A percentile compares a stretch with the other conserved stretches of the same genome.
These are phyloP conservation scores for Toxotes chatareus DNA, from an alignment of 2,113 vertebrate species.

Conservation along the genomic window DNA sequence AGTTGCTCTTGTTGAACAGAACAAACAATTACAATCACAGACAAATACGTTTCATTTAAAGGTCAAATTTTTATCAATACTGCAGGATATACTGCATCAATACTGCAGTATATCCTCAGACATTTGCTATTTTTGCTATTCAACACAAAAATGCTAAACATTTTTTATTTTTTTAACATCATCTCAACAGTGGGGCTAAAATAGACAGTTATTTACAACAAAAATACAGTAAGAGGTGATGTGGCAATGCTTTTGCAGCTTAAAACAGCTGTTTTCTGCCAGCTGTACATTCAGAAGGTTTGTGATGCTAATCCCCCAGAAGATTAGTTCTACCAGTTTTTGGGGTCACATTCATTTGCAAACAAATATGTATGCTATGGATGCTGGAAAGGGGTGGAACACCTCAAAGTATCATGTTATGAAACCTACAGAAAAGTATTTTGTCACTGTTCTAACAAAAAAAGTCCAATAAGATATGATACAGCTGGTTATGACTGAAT, in stretches of 20 bases:
- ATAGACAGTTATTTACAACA: neutral
- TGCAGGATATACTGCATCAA: too few species aligned
- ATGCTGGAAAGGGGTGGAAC: neutral
- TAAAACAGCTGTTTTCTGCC: neutral
- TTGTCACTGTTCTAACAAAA: neutral
- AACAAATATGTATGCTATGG: neutral
- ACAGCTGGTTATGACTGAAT: neutral
- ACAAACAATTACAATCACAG: neutral
- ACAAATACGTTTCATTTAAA: conserved; percentile 7
- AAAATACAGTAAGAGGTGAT: neutral
- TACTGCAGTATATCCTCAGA: neutral
- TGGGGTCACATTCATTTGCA: neutral
- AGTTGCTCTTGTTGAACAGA: neutral
- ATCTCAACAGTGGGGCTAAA: neutral
- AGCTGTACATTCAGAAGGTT: neutral
- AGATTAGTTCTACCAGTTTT: neutral
- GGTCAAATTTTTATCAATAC: neutral
- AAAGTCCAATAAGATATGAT: neutral
- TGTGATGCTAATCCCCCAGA: neutral
- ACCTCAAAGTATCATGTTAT: neutral
- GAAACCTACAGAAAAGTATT: neutral
- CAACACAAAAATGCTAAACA: neutral
- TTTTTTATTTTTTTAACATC: too few species aligned
- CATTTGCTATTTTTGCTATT: neutral
- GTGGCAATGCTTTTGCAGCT: too few species aligned